These are phyloP conservation scores for Drosophila rufa DNA, from an alignment of 1,140 invertebrate species.

Conservation along the genomic window DNA sequence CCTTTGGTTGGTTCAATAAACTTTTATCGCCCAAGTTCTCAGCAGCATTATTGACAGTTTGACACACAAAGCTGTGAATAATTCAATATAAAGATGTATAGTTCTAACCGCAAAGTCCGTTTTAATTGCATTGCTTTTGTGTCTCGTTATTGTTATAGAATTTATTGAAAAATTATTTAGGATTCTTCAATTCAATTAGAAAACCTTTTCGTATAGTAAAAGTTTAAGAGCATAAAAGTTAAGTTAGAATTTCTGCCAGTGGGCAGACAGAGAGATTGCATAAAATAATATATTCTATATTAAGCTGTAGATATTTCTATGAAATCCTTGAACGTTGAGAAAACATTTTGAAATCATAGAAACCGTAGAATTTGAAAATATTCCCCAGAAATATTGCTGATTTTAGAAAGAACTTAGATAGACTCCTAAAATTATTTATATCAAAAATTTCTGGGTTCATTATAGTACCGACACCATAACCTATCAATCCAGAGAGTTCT, in stretches of 20 bases:
- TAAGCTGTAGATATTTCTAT: too few species aligned
- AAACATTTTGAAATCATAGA: neutral
- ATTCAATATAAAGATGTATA: neutral
- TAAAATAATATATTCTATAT: neutral
- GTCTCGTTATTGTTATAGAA: neutral
- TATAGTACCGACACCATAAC: neutral
- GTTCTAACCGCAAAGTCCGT: neutral
- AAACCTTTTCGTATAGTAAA: neutral
- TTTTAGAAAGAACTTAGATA: too few species aligned
- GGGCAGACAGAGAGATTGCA: too few species aligned
- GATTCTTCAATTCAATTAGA: neutral
- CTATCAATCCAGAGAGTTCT: neutral
- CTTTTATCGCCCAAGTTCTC: conserved; percentile 12
- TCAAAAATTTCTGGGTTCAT: neutral
- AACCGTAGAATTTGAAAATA: too few species aligned
- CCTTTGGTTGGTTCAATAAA: conserved; percentile 21
- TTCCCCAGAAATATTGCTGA: neutral
- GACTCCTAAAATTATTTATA: neutral
- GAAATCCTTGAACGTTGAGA: neutral
- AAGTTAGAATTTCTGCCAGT: too few species aligned
- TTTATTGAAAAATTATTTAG: too few species aligned
- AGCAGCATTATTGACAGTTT: neutral
- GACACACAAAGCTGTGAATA: neutral
- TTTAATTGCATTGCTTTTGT: neutral
- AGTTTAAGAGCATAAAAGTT: neutral